Base-by-base conservation (phyloP, 2,113 vertebrate genomes). In the Apteryx mantelli region DNA sequence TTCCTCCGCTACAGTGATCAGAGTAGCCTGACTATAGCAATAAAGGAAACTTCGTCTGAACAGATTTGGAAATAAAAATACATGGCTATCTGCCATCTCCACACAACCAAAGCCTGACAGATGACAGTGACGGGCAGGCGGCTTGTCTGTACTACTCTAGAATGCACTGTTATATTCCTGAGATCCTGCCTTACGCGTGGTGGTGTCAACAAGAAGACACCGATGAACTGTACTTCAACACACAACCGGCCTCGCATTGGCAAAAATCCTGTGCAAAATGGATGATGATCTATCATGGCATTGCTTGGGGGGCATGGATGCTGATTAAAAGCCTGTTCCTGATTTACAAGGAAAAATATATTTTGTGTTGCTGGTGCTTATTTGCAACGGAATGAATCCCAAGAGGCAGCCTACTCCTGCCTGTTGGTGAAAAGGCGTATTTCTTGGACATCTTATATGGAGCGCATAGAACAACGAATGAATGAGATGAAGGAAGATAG, bases 1-100 rank as follows among this genome's bases (percentile, higher is more conserved):
- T 96, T 94, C 68, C 74, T 89, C 64, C 89, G 93, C 87, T 89
- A 46, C n/a, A 36, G 36, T 36, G 46, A 50, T 81, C 42, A 50
- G 69, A 85, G 82, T 68, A 88, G 53, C 71, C 91, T 88, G 71
- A 83, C n/a, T 80, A 32, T 12, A 92, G 50, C 46, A 74, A 55
- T 70, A 66, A 25, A 58, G 50, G 63, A 25, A 89, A 82, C 53
- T 63, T 55, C 3, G 3, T 82, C 74, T 94, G 91, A 44, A 66
- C 44, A 52, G 66, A 50, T 91, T 77, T 88, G 68, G 68, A 38
- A 70, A 70, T 64, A 80, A 85, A 87, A 87, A 58, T 38, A 17
- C 5, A 12, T 80, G 63, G 2, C 40, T 94, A 14, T 63, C 89
- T 85, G 13, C 74, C 56, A 44, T 79, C 30, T 53, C 13, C 40